Percentiles rank a stretch among this genome's conserved stretches.
Conservation (phyloP, 2,797 vertebrate species). For the Xenentodon cancila region DNA sequence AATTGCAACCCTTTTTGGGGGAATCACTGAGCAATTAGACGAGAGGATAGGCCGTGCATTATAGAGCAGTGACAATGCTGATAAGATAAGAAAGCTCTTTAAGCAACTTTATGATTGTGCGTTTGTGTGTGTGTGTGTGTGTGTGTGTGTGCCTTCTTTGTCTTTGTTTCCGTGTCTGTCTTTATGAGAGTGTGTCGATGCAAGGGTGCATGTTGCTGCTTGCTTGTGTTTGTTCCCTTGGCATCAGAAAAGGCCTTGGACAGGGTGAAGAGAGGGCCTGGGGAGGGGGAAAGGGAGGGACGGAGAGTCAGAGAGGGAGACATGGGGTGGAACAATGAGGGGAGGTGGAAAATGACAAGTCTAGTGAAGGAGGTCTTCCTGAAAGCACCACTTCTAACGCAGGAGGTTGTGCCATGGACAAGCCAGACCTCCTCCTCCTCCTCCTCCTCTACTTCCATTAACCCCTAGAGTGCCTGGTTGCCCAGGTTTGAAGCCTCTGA, state of each 20-base stretch:
- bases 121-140: conserved; percentile 54
- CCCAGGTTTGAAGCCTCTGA: conserved; percentile 71
- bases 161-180: conserved; percentile 42
- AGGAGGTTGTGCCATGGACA: conserved; percentile 61
- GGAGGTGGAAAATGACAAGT: conserved; percentile 70
- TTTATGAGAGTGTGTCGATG: conserved; percentile 42
- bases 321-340: conserved; percentile 52
- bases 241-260: conserved; percentile 66
- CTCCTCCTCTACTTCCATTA: conserved; percentile 77
- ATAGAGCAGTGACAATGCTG: conserved; percentile 77
- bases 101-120: conserved; percentile 69
- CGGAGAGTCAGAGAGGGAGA: conserved; percentile 19
- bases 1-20: conserved; percentile 26
- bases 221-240: conserved; percentile 66
- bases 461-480: conserved; percentile 63
- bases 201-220: conserved; percentile 65
- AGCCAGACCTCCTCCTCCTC: conserved; percentile 31
- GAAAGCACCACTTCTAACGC: conserved; percentile 75
- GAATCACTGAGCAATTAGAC: conserved; percentile 50
- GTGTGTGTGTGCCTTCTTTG: conserved; percentile 30
- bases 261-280: conserved; percentile 52
- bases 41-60: conserved; percentile 60
- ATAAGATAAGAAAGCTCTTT: conserved; percentile 78
- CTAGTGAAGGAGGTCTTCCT: conserved; percentile 77
- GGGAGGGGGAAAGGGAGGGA: conserved; percentile 38